Evolutionary conservation across 2,888 invertebrate genomes (phyloP), one percentile per base, ranked within the genome.

Genomic region (Holacanthella duospinosa): DNA sequence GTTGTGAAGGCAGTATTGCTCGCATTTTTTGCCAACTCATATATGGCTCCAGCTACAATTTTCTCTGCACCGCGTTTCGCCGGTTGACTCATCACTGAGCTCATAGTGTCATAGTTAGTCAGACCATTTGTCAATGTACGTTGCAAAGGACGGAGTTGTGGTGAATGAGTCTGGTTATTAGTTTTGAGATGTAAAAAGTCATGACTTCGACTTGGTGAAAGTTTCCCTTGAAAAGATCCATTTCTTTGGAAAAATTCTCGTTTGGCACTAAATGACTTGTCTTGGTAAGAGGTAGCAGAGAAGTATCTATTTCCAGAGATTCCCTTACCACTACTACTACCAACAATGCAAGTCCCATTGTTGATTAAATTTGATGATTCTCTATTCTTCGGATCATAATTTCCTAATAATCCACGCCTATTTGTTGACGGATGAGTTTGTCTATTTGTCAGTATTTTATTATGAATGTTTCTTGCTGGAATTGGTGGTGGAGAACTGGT

Each of bases 141-240:
- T 48, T 48, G 48, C 48, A 4, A 21, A 4, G 48, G 21, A 21
- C n/a, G 12, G n/a, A 9, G 12, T n/a, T 48, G 48, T n/a, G 48
- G 48, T 21, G 48, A 48, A 4, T 21, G 48, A 9, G 19, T 21
- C 4, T 48, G 48, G 4, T 21, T 48, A 4, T 21, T 59, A 56
- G 69, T 72, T 55, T 71, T 72, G 43, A 72, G 61, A 59, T 69
- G 68, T 1, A 72, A 61, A 61, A 68, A 63, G 44, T 72, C 72
- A 59, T 72, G 72, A 62, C 70, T 71, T 60, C 72, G 57, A 56
- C 70, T 70, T 2, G 70, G 70, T 1, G 68, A 66, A 27, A 72
- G 62, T 56, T 71, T 72, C 36, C 68, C 66, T 56, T 72, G 72
- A 58, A 72, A 72, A 9, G 68, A 68, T 16, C 70, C 70, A 64